Conservation (phyloP, 2,888 invertebrate species). For the Dyspetes luteomarginatus region DNA sequence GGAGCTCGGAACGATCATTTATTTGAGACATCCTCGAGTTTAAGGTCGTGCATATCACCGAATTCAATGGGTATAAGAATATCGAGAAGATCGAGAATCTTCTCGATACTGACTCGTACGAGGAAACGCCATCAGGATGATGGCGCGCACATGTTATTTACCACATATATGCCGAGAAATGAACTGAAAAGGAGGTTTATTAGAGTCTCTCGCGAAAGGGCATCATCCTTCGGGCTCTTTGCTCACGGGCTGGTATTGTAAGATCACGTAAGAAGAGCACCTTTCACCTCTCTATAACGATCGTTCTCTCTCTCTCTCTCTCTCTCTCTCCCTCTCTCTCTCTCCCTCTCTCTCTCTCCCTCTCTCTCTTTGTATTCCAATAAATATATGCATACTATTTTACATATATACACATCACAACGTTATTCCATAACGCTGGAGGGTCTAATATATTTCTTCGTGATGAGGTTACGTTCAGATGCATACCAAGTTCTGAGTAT, state of each 20-base stretch:
- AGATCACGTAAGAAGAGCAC: slow-evolving; percentile 81
- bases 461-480: slow-evolving; percentile 23
- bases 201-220: slow-evolving; percentile 74
- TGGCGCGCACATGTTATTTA: slow-evolving; percentile 35
- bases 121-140: slow-evolving; percentile 49
- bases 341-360: slow-evolving; percentile 3
- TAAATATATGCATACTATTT: background rate
- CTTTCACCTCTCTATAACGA: slow-evolving; percentile 77
- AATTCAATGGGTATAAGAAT: slow-evolving; percentile 1
- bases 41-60: background rate
- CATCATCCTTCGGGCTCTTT: slow-evolving; percentile 66
- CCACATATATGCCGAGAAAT: background rate
- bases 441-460: background rate
- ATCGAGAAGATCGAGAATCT: slow-evolving; percentile 18
- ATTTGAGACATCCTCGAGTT: background rate
- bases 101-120: slow-evolving; percentile 49
- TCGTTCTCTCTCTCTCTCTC: slow-evolving; percentile 29
- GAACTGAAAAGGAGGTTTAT: slow-evolving; percentile 65
- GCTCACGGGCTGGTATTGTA: slow-evolving; percentile 72
- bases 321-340: slow-evolving; percentile 14
- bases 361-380: slow-evolving; percentile 13
- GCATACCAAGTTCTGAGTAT: background rate
- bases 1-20: slow-evolving; percentile 14
- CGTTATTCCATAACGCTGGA: background rate
- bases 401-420: background rate